Percentiles rank a stretch among this genome's conserved stretches.
These are phyloP conservation scores for Gambusia holbrooki DNA, from an alignment of 2,113 vertebrate species.

Conservation along the genomic window DNA sequence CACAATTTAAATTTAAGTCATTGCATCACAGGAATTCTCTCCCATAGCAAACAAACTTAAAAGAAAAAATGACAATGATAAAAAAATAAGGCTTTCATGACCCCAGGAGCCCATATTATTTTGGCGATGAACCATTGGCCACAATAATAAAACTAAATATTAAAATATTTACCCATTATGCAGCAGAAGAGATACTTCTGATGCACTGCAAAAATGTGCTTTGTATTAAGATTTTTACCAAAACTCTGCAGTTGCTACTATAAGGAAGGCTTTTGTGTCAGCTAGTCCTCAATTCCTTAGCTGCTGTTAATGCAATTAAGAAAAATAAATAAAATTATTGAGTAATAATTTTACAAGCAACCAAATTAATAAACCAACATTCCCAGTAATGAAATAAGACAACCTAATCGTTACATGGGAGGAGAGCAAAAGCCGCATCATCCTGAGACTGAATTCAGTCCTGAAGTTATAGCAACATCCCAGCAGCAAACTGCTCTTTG, in stretches of 20 bases:
- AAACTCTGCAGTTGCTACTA: background rate
- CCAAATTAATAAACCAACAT: background rate
- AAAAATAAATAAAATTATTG: too few relatives aligned
- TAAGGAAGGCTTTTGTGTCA: background rate
- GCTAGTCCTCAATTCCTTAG: background rate
- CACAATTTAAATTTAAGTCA: too few relatives aligned
- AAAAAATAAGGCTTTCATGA: background rate
- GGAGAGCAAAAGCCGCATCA: constrained; percentile 34
- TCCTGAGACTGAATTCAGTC: constrained; percentile 25
- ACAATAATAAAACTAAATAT: too few relatives aligned
- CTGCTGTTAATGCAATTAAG: background rate
- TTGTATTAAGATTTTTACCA: background rate
- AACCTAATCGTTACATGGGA: background rate
- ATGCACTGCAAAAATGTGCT: background rate
- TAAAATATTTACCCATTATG: background rate
- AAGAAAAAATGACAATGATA: background rate
- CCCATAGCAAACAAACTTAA: background rate
- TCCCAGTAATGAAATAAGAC: too few relatives aligned
- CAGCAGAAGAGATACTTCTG: background rate
- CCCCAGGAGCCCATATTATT: too few relatives aligned
- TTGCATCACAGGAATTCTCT: background rate
- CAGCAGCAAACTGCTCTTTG: constrained; percentile 36
- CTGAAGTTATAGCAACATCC: constrained; percentile 27
- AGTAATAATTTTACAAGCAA: background rate
- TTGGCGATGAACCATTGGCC: too few relatives aligned